Conservation (phyloP, 2,797 vertebrate species). For the Ispidina picta region DNA sequence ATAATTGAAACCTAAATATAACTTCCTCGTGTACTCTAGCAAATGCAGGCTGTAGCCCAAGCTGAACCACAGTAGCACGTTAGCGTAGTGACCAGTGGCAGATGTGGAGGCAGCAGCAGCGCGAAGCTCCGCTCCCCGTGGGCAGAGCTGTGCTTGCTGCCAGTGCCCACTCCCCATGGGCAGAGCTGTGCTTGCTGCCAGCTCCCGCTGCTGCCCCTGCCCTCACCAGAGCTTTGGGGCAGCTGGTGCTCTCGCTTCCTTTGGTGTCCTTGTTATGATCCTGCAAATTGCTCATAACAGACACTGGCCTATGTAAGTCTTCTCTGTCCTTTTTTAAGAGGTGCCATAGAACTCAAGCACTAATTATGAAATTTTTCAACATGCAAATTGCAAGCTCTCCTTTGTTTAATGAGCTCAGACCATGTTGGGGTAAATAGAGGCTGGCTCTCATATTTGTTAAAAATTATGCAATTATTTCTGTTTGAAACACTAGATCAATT, state of each 20-base stretch:
- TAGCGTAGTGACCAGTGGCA: neutral
- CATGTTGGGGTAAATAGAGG: neutral
- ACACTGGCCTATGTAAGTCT: neutral
- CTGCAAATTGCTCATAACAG: neutral
- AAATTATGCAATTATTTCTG: neutral
- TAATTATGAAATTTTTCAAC: neutral
- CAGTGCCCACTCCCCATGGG: too few species aligned
- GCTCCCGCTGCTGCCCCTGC: neutral
- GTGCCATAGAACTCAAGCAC: neutral
- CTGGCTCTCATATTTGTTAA: neutral
- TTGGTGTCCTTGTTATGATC: neutral
- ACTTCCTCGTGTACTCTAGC: neutral
- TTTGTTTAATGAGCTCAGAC: neutral
- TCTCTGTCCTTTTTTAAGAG: neutral
- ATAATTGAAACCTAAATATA: neutral
- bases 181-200: too few species aligned
- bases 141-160: neutral
- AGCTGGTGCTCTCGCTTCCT: neutral
- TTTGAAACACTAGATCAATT: neutral
- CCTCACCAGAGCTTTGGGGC: fast-evolving
- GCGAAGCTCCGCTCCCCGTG: fast-evolving
- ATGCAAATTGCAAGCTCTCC: neutral
- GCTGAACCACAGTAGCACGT: neutral
- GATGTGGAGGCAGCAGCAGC: neutral
- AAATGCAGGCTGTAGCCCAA: neutral